These are phyloP conservation scores for Subacronicta megacephala DNA, from an alignment of 2,888 invertebrate genomes.

Conservation along the genomic window DNA sequence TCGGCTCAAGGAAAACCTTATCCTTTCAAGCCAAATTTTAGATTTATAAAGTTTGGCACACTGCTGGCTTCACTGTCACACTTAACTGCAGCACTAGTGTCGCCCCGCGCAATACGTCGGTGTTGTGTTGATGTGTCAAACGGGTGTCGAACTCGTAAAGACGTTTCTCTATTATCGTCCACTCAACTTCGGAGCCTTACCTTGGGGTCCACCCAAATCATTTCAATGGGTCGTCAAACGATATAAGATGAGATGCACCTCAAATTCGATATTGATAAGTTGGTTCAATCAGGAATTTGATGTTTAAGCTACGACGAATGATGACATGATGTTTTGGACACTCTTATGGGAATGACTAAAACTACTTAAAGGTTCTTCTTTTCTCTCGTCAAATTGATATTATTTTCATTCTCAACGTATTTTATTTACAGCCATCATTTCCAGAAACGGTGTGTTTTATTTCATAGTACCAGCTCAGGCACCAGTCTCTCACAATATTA, in stretches of 20 bases:
- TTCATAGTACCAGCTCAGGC: too few relatives aligned
- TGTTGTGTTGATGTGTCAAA: slow-evolving; percentile 82
- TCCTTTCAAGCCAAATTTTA: too few relatives aligned
- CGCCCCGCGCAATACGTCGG: slow-evolving; percentile 56
- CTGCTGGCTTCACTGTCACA: slow-evolving; percentile 56
- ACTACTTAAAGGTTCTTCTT: too few relatives aligned
- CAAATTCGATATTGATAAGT: slow-evolving; percentile 44
- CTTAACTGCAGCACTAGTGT: slow-evolving; percentile 48
- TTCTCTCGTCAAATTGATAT: too few relatives aligned
- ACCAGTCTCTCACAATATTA: too few relatives aligned
- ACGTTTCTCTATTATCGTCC: slow-evolving; percentile 82
- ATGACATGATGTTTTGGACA: too few relatives aligned
- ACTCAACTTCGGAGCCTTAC: slow-evolving; percentile 71
- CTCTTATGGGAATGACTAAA: too few relatives aligned
- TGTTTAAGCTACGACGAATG: too few relatives aligned
- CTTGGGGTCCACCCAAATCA: slow-evolving; percentile 67
- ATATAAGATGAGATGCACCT: slow-evolving; percentile 41
- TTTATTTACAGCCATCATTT: too few relatives aligned
- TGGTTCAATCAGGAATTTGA: slow-evolving; percentile 4
- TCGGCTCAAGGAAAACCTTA: too few relatives aligned
- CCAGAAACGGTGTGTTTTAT: too few relatives aligned
- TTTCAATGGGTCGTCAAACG: slow-evolving; percentile 52
- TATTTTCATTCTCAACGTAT: too few relatives aligned
- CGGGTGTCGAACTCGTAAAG: slow-evolving; percentile 85
- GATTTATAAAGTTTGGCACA: slow-evolving; percentile 51